A percentile compares a stretch with the other conserved stretches of the same genome.
phyloP scores from a whole-genome alignment of 1,140 invertebrate species.

The Drosophila sp. region DNA sequence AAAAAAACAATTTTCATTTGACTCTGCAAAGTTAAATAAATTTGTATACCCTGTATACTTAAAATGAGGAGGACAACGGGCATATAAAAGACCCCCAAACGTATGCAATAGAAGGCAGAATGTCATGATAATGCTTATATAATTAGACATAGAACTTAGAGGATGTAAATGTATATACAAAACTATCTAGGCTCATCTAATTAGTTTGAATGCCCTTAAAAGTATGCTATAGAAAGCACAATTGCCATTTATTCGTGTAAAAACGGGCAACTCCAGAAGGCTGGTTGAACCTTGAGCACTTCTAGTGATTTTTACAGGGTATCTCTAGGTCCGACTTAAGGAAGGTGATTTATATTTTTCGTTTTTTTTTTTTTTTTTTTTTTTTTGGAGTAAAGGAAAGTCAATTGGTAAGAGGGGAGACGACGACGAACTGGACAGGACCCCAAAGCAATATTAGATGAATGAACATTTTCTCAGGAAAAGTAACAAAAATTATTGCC shows the following conservation, averaged over 20 bases:
- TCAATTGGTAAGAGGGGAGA: conserved; percentile 65
- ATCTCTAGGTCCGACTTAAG: background rate
- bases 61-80: background rate
- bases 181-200: too few species aligned
- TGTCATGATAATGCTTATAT: too few species aligned
- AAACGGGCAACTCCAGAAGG: too few species aligned
- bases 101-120: background rate
- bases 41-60: conserved; percentile 30
- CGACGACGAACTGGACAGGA: background rate
- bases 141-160: too few species aligned
- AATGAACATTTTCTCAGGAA: conserved; percentile 64
- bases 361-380: background rate
- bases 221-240: too few species aligned
- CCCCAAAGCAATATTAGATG: conserved; percentile 65
- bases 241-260: too few species aligned
- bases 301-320: background rate
- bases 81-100: background rate
- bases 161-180: too few species aligned
- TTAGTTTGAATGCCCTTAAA: too few species aligned
- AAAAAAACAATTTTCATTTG: conserved; percentile 66
- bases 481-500: conserved; percentile 69
- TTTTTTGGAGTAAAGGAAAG: conserved; percentile 32
- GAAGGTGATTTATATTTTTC: too few species aligned
- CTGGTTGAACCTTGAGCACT: too few species aligned
- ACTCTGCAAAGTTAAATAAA: conserved; percentile 76